phyloP scores from a whole-genome alignment of 2,888 invertebrate species.

The Gymnocheta viridis region DNA sequence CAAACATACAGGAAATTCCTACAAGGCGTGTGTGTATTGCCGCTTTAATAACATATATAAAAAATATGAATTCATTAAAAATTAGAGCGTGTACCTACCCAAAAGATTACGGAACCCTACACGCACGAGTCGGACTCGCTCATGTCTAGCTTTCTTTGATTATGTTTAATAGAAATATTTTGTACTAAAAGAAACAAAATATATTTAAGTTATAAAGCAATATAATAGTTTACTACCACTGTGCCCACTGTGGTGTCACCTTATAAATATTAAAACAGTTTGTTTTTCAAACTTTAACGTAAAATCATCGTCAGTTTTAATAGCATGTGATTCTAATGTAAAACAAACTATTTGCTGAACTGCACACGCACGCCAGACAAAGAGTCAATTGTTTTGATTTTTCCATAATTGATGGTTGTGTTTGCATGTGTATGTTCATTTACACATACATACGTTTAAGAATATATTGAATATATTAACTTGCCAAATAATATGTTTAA shows the following conservation, averaged over 20 bases:
- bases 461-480: slow-evolving; percentile 22
- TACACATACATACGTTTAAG: not conserved
- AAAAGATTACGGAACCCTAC: too few species aligned
- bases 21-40: too few species aligned
- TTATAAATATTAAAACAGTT: not conserved
- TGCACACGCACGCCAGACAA: not conserved
- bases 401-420: not conserved
- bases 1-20: too few species aligned
- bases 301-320: not conserved
- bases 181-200: not conserved
- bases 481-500: slow-evolving; percentile 18
- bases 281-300: slow-evolving; percentile 1
- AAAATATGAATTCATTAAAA: too few species aligned
- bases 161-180: too few species aligned
- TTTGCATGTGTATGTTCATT: not conserved
- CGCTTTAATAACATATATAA: too few species aligned
- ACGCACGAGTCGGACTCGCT: too few species aligned
- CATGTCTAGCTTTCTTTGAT: too few species aligned
- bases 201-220: not conserved
- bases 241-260: not conserved
- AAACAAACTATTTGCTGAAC: not conserved
- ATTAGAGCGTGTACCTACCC: too few species aligned
- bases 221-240: not conserved
- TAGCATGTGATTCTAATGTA: not conserved
- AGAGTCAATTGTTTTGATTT: slow-evolving; percentile 3